These are phyloP conservation scores for Eudyptes chrysolophus DNA, from an alignment of 2,113 vertebrate genomes.

Conservation along the genomic window DNA sequence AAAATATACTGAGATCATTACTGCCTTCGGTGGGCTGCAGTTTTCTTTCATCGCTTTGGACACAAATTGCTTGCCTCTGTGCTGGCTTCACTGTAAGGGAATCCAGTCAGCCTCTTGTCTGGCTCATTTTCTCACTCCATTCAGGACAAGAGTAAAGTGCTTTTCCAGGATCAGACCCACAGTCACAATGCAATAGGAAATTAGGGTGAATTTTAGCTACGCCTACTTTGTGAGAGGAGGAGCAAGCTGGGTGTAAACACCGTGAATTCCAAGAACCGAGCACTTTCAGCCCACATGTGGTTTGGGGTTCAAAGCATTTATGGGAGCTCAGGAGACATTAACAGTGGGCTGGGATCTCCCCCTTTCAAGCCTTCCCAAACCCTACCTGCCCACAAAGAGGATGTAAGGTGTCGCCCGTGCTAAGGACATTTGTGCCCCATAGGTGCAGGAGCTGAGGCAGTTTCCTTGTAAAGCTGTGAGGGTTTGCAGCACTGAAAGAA, in stretches of 20 bases:
- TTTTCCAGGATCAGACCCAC: background rate
- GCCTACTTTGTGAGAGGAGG: background rate
- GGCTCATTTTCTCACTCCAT: background rate
- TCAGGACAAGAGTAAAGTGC: background rate
- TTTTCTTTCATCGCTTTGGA: background rate
- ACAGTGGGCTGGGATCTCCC: background rate
- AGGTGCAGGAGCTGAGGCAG: background rate
- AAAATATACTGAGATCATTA: background rate
- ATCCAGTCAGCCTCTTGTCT: background rate
- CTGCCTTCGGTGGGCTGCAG: background rate
- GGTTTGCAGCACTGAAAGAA: background rate
- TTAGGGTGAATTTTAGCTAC: background rate
- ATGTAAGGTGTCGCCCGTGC: rapidly evolving
- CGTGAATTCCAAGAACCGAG: rapidly evolving
- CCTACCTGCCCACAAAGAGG: background rate
- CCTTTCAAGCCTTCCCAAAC: background rate
- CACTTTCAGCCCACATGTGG: background rate
- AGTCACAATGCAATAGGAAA: background rate
- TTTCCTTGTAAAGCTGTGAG: background rate
- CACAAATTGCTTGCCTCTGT: background rate
- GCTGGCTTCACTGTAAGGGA: background rate
- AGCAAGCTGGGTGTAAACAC: background rate
- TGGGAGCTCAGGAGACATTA: background rate
- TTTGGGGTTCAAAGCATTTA: background rate
- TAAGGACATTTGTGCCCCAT: rapidly evolving